Percentiles rank a stretch among this genome's conserved stretches.
Conservation (phyloP, 92 coral and sea anemone species). For the Montipora capitata region DNA sequence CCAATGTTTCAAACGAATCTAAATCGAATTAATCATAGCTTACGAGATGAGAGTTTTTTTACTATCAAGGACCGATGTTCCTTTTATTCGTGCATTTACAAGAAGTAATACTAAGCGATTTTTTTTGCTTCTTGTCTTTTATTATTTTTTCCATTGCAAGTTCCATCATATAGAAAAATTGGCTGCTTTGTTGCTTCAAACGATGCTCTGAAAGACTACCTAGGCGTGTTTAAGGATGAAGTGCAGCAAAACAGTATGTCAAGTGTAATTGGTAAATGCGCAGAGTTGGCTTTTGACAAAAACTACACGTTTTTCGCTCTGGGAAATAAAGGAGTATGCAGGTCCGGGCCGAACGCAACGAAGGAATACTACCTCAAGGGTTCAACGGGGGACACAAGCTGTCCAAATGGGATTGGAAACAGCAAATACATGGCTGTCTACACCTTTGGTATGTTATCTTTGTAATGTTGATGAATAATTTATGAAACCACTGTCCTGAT, state of each 20-base stretch:
- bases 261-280: constrained; percentile 22
- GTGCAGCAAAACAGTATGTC: background rate
- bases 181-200: constrained; percentile 11
- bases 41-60: too few relatives aligned
- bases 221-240: background rate
- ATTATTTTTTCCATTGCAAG: background rate
- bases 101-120: too few relatives aligned
- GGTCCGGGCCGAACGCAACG: constrained; percentile 36
- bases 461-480: too few relatives aligned
- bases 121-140: too few relatives aligned
- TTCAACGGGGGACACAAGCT: constrained; percentile 4
- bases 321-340: constrained; percentile 57
- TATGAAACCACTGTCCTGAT: too few relatives aligned
- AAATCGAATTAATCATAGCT: too few relatives aligned
- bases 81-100: too few relatives aligned
- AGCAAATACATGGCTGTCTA: constrained; percentile 37
- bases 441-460: background rate
- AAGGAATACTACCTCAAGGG: constrained; percentile 12
- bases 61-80: too few relatives aligned
- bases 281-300: constrained; percentile 60
- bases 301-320: constrained; percentile 54
- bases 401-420: constrained; percentile 55
- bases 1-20: too few relatives aligned
- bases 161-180: constrained; percentile 23
- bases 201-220: background rate